A percentile compares a stretch with the other conserved stretches of the same genome.
Evolutionary conservation across 2,113 vertebrate genomes (phyloP).

Genomic region (Anarhynchus alexandrinus): DNA sequence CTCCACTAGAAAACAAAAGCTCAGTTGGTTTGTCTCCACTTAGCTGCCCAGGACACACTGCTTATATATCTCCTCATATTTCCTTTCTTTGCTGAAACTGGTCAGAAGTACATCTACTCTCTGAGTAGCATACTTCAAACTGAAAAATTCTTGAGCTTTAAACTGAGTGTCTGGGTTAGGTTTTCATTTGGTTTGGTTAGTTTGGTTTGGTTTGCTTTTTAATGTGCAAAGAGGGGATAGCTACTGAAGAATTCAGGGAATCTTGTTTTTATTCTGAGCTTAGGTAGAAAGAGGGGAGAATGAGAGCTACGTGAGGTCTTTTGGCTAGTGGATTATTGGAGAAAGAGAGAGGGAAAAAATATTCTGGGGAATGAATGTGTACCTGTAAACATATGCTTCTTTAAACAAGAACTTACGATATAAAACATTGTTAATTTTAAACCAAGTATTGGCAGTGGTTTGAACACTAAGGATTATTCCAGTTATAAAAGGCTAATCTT

Average conservation of each 20-base stretch:
- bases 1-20: not conserved
- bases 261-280: not conserved
- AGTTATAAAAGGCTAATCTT: not conserved
- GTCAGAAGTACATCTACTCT: not conserved
- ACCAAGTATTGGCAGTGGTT: not conserved
- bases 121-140: not conserved
- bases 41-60: not conserved
- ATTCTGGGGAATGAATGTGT: not conserved
- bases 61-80: not conserved
- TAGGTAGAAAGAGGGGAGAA: not conserved
- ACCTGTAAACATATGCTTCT: not conserved
- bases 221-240: not conserved
- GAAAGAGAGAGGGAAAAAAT: not conserved
- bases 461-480: not conserved
- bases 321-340: not conserved
- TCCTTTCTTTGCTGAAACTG: not conserved
- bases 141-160: not conserved
- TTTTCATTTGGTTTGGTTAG: not conserved
- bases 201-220: not conserved
- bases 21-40: not conserved
- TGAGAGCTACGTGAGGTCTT: accelerated
- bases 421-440: not conserved
- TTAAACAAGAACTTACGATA: not conserved
- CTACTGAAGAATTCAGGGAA: not conserved
- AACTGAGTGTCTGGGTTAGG: not conserved